Base-by-base conservation (phyloP, 2,797 vertebrate genomes). In the Periophthalmus magnuspinnatus region DNA sequence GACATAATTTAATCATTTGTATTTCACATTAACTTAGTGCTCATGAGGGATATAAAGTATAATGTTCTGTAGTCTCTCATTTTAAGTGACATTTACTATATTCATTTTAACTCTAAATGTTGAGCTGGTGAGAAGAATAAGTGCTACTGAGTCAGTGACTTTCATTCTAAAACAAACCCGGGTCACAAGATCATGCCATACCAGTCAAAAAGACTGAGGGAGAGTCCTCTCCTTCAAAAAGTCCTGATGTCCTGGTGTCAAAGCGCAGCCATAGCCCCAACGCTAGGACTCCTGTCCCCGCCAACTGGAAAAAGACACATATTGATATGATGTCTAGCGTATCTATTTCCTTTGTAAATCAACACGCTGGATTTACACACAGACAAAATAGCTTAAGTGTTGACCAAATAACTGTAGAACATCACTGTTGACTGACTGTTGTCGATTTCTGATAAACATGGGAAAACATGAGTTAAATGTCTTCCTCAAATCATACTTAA, bases 261-360 rank as follows among this genome's bases (percentile, higher is more conserved):
- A 99, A 98, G 2, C 97, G 95, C 75, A 99, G 94, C 97, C 97
- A 99, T 13, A 99, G 91, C 38, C 94, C 96, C n/a, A 98, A 83
- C 0, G 94, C 94, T 55, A 99, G 93, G 57, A 99, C 96, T 0
- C 88, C 95, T 1, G 95, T 95, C 5, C 97, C 97, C 16, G 96
- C 95, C 58, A 98, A 92, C 97, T 98, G 77, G 1, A 19, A 50
- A 9, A 41, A 11, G 5, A 66, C 2, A 56, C 22, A 52, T 52
- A 52, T n/a, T 8, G 19, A n/a, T 2, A n/a, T 9, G 7, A n/a
- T 52, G 1, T 28, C 5, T 19, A 7, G 54, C 54, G 1, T 61
- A 3, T 19, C 57, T 21, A 0, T 0, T 5, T 21, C n/a, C 8
- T 54, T 7, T n/a, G 19, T 21, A 22, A 21, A 13, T 22, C 4